Evolutionary conservation across 2,888 invertebrate species (phyloP).

Genomic region (Trissonchulus sp.): DNA sequence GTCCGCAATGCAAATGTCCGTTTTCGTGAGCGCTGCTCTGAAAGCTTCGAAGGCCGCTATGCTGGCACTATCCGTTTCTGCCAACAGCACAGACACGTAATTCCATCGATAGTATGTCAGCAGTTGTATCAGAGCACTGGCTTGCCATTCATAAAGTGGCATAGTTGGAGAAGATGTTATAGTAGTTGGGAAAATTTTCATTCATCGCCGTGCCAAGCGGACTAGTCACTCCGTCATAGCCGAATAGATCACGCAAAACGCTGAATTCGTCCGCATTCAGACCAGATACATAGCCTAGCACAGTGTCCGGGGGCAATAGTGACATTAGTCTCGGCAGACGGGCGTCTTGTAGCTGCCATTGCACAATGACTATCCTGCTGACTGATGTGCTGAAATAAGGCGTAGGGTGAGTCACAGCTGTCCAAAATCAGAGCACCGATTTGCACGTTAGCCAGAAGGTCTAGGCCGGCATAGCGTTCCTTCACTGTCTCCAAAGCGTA

Average conservation of each 20-base stretch:
- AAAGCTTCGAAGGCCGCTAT: constrained; percentile 44
- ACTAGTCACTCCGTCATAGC: background rate
- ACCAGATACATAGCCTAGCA: constrained; percentile 19
- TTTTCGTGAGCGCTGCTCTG: constrained; percentile 40
- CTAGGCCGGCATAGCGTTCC: constrained; percentile 21
- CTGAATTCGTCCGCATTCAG: background rate
- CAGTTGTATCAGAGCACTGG: constrained; percentile 20
- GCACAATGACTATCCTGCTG: background rate
- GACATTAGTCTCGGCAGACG: constrained; percentile 35
- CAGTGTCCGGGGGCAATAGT: constrained; percentile 29
- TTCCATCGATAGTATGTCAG: constrained; percentile 25
- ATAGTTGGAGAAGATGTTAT: constrained; percentile 22
- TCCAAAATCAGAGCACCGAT: constrained; percentile 28
- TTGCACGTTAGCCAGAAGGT: constrained; percentile 23
- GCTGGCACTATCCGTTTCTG: constrained; percentile 39
- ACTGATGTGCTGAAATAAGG: constrained; percentile 20
- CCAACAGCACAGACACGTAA: constrained; percentile 27
- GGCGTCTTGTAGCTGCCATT: background rate
- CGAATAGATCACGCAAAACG: constrained; percentile 3
- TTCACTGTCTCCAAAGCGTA: constrained; percentile 30
- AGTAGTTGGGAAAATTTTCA: background rate
- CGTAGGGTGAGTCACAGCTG: constrained; percentile 8
- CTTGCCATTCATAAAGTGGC: constrained; percentile 22
- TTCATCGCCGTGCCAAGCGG: background rate
- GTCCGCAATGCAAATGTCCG: constrained; percentile 46